Evolutionary conservation across 2,797 vertebrate genomes (phyloP).

Genomic region (Arctocebus calabarensis): DNA sequence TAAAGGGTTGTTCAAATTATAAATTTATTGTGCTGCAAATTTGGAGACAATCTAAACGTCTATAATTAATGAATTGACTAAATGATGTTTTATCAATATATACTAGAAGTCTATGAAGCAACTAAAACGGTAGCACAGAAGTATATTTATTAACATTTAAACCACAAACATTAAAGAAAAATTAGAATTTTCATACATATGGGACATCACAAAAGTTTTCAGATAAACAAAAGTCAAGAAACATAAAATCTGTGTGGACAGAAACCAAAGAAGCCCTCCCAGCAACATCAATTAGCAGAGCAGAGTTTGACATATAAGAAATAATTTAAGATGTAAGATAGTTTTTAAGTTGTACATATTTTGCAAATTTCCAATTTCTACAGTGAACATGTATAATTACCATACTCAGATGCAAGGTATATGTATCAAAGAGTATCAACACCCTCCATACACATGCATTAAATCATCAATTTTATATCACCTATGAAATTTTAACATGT

Average conservation of each 20-base stretch:
- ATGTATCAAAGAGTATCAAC: neutral
- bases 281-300: too few species aligned
- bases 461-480: neutral
- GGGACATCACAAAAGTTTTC: neutral
- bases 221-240: too few species aligned
- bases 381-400: neutral
- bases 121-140: neutral
- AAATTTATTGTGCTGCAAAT: neutral
- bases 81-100: neutral
- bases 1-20: neutral
- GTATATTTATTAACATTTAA: neutral
- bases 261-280: too few species aligned
- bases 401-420: slow-evolving; percentile 9
- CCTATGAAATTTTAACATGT: neutral
- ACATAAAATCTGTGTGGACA: too few species aligned
- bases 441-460: neutral
- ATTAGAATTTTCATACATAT: neutral
- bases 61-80: neutral
- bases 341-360: neutral
- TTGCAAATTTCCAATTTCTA: slow-evolving; percentile 16
- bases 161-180: slow-evolving; percentile 6
- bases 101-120: neutral
- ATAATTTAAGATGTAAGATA: neutral
- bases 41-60: neutral
- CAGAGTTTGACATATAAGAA: neutral